These are phyloP conservation scores for Ips typographus DNA, from an alignment of 1,140 invertebrate species.

Conservation along the genomic window DNA sequence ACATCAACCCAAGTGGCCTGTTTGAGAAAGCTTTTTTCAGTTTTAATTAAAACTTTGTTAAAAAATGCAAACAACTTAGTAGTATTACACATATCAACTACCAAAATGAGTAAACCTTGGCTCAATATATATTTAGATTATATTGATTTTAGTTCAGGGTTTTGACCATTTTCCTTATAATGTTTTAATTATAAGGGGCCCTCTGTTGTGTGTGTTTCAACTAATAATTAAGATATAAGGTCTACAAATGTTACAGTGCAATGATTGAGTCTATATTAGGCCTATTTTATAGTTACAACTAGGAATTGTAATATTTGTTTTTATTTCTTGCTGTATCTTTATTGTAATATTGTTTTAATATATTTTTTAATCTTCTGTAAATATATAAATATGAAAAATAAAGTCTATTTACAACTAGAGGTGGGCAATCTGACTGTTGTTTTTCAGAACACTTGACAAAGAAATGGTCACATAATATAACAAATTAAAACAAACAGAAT, in stretches of 20 bases:
- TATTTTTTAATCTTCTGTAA: conserved; percentile 46
- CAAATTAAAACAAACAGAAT: no score
- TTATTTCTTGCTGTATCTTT: conserved; percentile 38
- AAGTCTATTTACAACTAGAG: conserved; percentile 48
- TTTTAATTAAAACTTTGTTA: conserved; percentile 23
- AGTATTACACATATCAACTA: background rate
- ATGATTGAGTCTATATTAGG: conserved; percentile 20
- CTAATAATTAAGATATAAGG: no score
- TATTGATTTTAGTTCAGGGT: conserved; percentile 49
- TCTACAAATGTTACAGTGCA: conserved; percentile 22
- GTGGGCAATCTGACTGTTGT: no score
- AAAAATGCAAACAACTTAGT: conserved; percentile 7
- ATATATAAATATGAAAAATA: conserved; percentile 50
- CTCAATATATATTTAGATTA: conserved; percentile 49
- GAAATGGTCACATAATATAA: no score
- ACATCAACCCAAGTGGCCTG: conserved; percentile 24
- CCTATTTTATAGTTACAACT: conserved; percentile 23
- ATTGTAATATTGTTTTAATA: conserved; percentile 48
- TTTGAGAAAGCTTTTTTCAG: conserved; percentile 28
- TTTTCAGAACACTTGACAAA: no score
- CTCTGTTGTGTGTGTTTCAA: no score
- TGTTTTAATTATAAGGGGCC: no score
- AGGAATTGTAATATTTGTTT: conserved; percentile 33
- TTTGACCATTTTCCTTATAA: conserved; percentile 36
- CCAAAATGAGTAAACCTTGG: conserved; percentile 41